These are phyloP conservation scores for Sardinella longiceps DNA, from an alignment of 2,797 vertebrate genomes.

Conservation along the genomic window DNA sequence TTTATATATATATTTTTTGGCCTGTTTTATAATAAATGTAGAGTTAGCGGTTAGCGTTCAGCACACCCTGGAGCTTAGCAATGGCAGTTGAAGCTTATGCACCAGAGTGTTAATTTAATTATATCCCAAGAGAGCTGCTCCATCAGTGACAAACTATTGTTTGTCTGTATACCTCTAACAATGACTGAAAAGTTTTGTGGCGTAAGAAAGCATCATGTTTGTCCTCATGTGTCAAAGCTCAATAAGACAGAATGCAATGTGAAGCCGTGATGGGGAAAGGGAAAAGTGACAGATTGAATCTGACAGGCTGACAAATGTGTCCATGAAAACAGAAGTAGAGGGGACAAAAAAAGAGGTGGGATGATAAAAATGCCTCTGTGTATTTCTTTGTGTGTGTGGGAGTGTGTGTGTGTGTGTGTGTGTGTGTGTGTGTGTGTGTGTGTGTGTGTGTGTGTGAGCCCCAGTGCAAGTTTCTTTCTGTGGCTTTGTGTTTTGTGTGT, in stretches of 20 bases:
- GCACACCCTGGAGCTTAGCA: conserved; percentile 13
- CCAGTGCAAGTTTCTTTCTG: too few relatives aligned
- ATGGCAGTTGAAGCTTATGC: conserved; percentile 18
- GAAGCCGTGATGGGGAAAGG: conserved; percentile 63
- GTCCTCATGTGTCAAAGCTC: conserved; percentile 68
- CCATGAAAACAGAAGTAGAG: conserved; percentile 69
- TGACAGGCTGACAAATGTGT: conserved; percentile 81
- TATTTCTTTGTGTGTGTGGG: conserved; percentile 49
- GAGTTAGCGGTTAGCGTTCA: not conserved
- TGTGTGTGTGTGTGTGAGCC: not conserved
- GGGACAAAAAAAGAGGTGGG: conserved; percentile 51
- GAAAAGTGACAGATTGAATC: conserved; percentile 75
- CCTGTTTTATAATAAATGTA: not conserved
- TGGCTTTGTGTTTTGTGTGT: too few relatives aligned
- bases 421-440: not conserved
- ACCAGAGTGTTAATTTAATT: conserved; percentile 27
- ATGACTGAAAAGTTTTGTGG: conserved; percentile 56
- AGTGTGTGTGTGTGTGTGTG: conserved; percentile 31
- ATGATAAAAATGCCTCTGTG: conserved; percentile 54
- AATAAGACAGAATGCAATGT: conserved; percentile 63
- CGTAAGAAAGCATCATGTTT: conserved; percentile 55
- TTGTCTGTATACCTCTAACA: conserved; percentile 37
- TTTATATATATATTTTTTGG: too few relatives aligned
- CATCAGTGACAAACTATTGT: conserved; percentile 18
- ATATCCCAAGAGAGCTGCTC: conserved; percentile 13